phyloP scores from a whole-genome alignment of 2,797 vertebrate genomes.

The Champsocephalus gunnari region DNA sequence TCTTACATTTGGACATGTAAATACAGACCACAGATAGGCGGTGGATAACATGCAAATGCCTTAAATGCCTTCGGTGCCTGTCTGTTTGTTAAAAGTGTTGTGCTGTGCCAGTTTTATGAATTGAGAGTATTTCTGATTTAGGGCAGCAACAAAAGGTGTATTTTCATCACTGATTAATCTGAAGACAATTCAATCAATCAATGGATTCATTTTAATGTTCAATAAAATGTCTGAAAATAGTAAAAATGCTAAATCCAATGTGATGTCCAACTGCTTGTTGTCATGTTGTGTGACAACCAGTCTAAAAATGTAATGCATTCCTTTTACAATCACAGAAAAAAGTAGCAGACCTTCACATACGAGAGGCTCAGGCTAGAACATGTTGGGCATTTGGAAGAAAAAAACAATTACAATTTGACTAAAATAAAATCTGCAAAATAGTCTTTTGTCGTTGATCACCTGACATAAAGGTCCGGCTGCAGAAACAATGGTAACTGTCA shows the following conservation, averaged over 20 bases:
- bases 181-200: background rate
- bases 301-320: background rate
- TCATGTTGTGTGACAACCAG: background rate
- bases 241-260: background rate
- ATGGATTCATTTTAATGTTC: background rate
- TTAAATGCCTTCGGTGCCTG: background rate
- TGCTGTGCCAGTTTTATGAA: background rate
- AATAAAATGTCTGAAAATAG: background rate
- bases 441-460: background rate
- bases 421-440: too few species aligned
- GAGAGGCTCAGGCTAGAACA: background rate
- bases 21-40: background rate
- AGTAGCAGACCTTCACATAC: background rate
- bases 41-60: background rate
- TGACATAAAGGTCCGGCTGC: background rate
- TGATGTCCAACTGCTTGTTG: background rate
- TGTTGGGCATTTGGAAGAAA: background rate
- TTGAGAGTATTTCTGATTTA: background rate
- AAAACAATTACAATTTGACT: too few species aligned
- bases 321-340: background rate
- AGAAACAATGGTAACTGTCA: slow-evolving; percentile 10
- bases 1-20: slow-evolving; percentile 1
- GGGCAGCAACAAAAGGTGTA: background rate
- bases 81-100: background rate
- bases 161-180: background rate